phyloP scores from a whole-genome alignment of 2,113 vertebrate genomes.

The Tragelaphus scriptus region DNA sequence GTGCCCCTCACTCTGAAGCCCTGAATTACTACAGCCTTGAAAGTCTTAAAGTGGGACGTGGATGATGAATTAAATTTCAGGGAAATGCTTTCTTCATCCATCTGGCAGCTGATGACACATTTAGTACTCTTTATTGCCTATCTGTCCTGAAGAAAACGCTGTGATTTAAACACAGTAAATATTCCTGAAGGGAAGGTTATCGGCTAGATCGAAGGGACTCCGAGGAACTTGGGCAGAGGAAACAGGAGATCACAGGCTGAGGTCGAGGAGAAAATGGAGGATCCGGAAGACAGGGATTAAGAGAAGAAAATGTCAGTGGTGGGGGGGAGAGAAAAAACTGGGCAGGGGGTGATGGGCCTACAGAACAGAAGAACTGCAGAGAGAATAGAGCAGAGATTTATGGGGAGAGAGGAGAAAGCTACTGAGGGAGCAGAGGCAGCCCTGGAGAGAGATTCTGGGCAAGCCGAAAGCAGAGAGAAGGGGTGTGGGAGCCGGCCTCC shows the following conservation, averaged over 20 bases:
- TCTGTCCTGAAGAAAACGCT: constrained; percentile 52
- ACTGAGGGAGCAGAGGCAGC: background rate
- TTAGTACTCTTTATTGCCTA: constrained; percentile 66
- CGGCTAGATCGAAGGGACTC: background rate
- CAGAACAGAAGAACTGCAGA: background rate
- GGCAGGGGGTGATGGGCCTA: background rate
- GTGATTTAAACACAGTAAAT: constrained; percentile 58
- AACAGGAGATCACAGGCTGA: background rate
- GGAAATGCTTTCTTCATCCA: constrained; percentile 61
- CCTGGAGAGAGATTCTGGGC: background rate
- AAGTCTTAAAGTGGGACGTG: constrained; percentile 21
- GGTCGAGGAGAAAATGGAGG: constrained; percentile 20
- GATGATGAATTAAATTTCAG: constrained; percentile 67
- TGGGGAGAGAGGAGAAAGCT: background rate
- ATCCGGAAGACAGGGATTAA: background rate
- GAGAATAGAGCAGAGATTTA: background rate
- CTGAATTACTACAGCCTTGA: background rate
- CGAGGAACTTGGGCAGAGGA: background rate
- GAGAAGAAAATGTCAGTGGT: background rate
- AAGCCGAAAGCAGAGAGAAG: background rate
- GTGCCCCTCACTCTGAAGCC: background rate
- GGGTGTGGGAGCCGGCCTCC: background rate
- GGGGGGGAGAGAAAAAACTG: background rate
- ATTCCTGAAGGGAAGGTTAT: constrained; percentile 22
- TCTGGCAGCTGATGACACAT: constrained; percentile 66